Conservation (phyloP, 2,888 invertebrate genomes). For the Oligia fasciuncula region DNA sequence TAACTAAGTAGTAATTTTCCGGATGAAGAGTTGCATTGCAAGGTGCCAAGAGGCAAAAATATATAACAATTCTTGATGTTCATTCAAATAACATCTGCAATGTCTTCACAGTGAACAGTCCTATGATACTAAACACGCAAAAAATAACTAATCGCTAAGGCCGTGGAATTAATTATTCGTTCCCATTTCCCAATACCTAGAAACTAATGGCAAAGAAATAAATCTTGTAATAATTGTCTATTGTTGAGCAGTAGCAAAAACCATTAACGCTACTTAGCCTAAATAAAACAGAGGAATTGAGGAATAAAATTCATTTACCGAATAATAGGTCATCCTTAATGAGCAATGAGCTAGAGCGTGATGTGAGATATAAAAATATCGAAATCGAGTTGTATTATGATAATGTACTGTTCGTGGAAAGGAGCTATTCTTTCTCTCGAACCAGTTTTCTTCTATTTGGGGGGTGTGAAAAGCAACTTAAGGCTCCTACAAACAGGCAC, state of each 20-base stretch:
- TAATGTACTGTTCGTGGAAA: background rate
- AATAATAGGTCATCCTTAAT: background rate
- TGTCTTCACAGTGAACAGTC: slow-evolving; percentile 10
- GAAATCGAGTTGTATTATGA: background rate
- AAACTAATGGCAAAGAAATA: slow-evolving; percentile 49
- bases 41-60: background rate
- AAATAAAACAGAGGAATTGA: slow-evolving; percentile 30
- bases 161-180: slow-evolving; percentile 53
- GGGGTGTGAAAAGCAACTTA: background rate
- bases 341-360: slow-evolving; percentile 7
- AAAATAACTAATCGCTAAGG: slow-evolving; percentile 36
- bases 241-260: slow-evolving; percentile 37
- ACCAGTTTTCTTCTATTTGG: background rate
- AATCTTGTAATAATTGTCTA: slow-evolving; percentile 57
- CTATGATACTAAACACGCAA: slow-evolving; percentile 28
- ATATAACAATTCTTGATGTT: background rate
- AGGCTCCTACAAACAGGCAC: too few species aligned
- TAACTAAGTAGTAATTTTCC: background rate
- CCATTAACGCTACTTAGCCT: slow-evolving; percentile 38
- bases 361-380: slow-evolving; percentile 25
- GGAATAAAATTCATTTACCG: slow-evolving; percentile 8
- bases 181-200: slow-evolving; percentile 57
- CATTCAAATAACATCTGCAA: background rate
- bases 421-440: background rate
- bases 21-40: background rate